These are phyloP conservation scores for Xylota sylvarum DNA, from an alignment of 2,888 invertebrate species.

Conservation along the genomic window DNA sequence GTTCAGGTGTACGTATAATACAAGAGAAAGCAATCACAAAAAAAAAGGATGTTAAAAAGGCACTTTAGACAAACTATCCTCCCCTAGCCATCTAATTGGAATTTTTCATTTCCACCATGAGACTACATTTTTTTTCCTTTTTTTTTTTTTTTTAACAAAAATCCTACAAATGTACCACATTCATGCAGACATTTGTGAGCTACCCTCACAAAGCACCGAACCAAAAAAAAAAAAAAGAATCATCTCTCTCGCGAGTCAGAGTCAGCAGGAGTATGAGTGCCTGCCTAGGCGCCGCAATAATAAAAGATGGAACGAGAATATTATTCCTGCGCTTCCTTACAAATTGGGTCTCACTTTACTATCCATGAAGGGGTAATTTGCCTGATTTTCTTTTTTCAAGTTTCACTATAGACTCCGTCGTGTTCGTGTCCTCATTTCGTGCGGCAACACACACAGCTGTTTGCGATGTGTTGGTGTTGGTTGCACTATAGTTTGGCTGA, in stretches of 20 bases:
- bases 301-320: slow-evolving; percentile 30
- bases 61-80: slow-evolving; percentile 62
- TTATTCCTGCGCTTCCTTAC: slow-evolving; percentile 48
- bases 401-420: slow-evolving; percentile 32
- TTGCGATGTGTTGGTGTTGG: slow-evolving; percentile 14
- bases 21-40: slow-evolving; percentile 50
- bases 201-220: not conserved
- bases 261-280: slow-evolving; percentile 11
- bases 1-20: slow-evolving; percentile 27
- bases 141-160: slow-evolving; percentile 7
- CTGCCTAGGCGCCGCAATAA: slow-evolving; percentile 40
- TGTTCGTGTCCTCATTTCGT: slow-evolving; percentile 62
- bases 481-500: slow-evolving; percentile 44
- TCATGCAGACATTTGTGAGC: slow-evolving; percentile 34
- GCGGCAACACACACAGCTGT: slow-evolving; percentile 14
- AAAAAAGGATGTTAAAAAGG: slow-evolving; percentile 65
- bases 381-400: slow-evolving; percentile 26
- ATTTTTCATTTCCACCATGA: slow-evolving; percentile 57
- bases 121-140: slow-evolving; percentile 30
- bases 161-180: slow-evolving; percentile 49
- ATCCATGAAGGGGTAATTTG: slow-evolving; percentile 59
- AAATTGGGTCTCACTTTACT: slow-evolving; percentile 68
- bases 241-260: slow-evolving; percentile 40
- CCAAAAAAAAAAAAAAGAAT: slow-evolving; percentile 11
- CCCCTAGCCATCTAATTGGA: slow-evolving; percentile 65